Evolutionary conservation across 2,113 vertebrate genomes (phyloP), one percentile per base, ranked within the genome.

Genomic region (Pogonocichla stellata): DNA sequence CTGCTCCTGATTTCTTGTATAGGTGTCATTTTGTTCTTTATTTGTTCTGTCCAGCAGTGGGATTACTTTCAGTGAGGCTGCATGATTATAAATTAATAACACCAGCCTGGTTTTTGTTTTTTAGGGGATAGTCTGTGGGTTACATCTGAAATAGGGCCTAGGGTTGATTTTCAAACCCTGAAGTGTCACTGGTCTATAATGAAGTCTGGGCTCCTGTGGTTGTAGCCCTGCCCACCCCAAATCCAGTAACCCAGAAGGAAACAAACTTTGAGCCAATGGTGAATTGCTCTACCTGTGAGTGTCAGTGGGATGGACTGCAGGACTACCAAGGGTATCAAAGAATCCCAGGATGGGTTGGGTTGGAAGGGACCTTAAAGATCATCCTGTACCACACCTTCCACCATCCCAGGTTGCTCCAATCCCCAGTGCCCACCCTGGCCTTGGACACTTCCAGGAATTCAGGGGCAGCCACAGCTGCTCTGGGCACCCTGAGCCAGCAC

Each of bases 1-100:
- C 48, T 42, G 10, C 57, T 69, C 48, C 57, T 6, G 31, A 31
- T 89, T 91, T 57, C 57, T 89, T 58, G 33, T 47, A 12, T 65
- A 12, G 1, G 1, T 81, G 17, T 65, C 0, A 8, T 36, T 38
- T 4, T 3, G 9, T 11, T 19, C 1, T 5, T 10, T 45, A 5
- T 18, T 24, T 29, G 45, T 19, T 2, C 38, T 31, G 17, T 8
- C 18, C n/a, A 64, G 8, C 9, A 10, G 3, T 40, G 15, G 9
- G 8, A 50, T 85, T 79, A 9, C 15, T 94, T 65, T 18, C 9
- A 53, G 16, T 18, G 26, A 83, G 10, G 24, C 19, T 73, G 29
- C 18, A 23, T 4, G 34, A 28, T 23, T 64, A 11, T 22, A 43
- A 28, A 14, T 45, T 33, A 58, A n/a, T 24, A 56, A 4, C 23